phyloP scores from a whole-genome alignment of 2,888 invertebrate genomes.

The Brachyptera risi region DNA sequence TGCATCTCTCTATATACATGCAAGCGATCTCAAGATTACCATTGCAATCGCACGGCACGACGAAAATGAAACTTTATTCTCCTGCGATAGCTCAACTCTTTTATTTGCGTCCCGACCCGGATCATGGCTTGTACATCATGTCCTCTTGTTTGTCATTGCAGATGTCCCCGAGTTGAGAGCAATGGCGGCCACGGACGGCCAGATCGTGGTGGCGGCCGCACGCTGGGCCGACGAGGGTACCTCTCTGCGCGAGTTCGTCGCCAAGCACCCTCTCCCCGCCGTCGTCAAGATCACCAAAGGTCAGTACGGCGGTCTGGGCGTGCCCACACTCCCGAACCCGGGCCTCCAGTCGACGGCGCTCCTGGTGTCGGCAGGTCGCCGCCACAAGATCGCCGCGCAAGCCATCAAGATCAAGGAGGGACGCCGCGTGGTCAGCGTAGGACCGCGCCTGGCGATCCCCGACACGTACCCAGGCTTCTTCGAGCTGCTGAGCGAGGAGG shows the following conservation, averaged over 20 bases:
- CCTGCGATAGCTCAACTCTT: no score
- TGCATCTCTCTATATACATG: no score
- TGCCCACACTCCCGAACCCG: slow-evolving; percentile 81
- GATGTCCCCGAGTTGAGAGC: slow-evolving; percentile 43
- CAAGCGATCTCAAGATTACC: no score
- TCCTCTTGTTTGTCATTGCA: slow-evolving; percentile 43
- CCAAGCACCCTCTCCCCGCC: slow-evolving; percentile 72
- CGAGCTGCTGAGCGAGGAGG: slow-evolving; percentile 91
- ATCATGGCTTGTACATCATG: no score
- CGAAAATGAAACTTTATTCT: no score
- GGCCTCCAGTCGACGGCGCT: slow-evolving; percentile 82
- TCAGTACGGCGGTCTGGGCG: slow-evolving; percentile 87
- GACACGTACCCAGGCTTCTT: slow-evolving; percentile 89
- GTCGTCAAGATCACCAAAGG: slow-evolving; percentile 91
- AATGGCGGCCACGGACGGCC: slow-evolving; percentile 88
- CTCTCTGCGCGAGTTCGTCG: slow-evolving; percentile 69
- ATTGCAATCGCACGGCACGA: no score
- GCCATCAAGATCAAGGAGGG: slow-evolving; percentile 89
- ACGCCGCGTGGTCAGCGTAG: slow-evolving; percentile 71
- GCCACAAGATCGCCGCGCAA: slow-evolving; percentile 82
- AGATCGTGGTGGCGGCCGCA: slow-evolving; percentile 82
- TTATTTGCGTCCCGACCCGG: no score
- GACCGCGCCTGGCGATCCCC: slow-evolving; percentile 83
- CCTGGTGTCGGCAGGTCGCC: slow-evolving; percentile 77
- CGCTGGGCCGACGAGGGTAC: slow-evolving; percentile 69